phyloP scores from a whole-genome alignment of 1,140 invertebrate species.

The Mercenaria mercenaria region DNA sequence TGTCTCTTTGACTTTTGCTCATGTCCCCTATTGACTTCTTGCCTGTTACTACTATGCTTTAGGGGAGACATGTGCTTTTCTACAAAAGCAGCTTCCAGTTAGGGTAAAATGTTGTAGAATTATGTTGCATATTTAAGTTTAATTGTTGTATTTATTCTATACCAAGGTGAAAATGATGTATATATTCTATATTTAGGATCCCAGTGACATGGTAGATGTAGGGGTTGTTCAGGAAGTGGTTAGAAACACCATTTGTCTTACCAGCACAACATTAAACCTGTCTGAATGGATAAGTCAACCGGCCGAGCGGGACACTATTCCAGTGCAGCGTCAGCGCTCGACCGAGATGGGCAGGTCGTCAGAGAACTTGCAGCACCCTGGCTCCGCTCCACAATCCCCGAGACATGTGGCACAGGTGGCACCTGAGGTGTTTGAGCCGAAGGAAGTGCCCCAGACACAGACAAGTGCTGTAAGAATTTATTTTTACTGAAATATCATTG shows the following conservation, averaged over 20 bases:
- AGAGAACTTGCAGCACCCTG: constrained; percentile 38
- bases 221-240: constrained; percentile 81
- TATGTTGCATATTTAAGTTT: too few relatives aligned
- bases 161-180: too few relatives aligned
- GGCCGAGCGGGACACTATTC: constrained; percentile 28
- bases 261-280: constrained; percentile 79
- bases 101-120: too few relatives aligned
- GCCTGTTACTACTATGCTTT: too few relatives aligned
- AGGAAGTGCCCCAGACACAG: constrained; percentile 70
- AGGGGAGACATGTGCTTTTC: too few relatives aligned
- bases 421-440: constrained; percentile 73
- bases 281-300: constrained; percentile 72
- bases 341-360: constrained; percentile 44
- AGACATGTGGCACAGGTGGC: not conserved
- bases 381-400: constrained; percentile 30
- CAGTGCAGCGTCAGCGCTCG: constrained; percentile 10
- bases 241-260: constrained; percentile 80
- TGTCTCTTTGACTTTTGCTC: too few relatives aligned
- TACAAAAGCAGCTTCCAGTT: too few relatives aligned
- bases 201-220: constrained; percentile 79
- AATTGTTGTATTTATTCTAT: too few relatives aligned
- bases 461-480: constrained; percentile 46
- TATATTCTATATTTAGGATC: constrained; percentile 74
- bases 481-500: not conserved
- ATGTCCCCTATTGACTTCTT: too few relatives aligned